Percentiles rank a stretch among this genome's conserved stretches.
phyloP scores from a whole-genome alignment of 1,140 invertebrate genomes.

The Reticulitermes speratus region DNA sequence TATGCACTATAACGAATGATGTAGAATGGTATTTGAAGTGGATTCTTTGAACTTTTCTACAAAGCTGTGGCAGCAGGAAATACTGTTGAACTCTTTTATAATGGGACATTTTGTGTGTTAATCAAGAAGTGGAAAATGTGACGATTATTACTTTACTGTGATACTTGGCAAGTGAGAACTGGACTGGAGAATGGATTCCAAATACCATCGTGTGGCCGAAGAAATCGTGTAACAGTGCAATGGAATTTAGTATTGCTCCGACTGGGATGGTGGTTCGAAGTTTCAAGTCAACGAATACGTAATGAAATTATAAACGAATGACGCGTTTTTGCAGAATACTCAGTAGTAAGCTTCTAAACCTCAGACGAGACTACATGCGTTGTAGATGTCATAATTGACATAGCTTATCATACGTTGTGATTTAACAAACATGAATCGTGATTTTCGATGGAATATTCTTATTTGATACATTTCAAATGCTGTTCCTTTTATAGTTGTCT shows the following conservation, averaged over 20 bases:
- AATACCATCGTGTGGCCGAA: background rate
- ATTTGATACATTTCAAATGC: background rate
- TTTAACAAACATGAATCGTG: background rate
- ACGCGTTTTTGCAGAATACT: background rate
- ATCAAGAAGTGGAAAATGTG: background rate
- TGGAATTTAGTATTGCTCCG: background rate
- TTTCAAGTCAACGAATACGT: background rate
- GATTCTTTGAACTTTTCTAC: background rate
- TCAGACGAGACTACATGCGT: background rate
- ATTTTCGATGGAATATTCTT: background rate
- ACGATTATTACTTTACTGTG: background rate
- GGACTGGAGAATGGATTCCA: background rate
- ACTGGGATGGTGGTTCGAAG: background rate
- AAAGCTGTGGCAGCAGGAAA: background rate
- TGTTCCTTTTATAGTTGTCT: background rate
- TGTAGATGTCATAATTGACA: background rate
- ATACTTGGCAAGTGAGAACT: background rate
- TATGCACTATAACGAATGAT: background rate
- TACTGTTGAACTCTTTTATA: background rate
- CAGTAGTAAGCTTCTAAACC: background rate
- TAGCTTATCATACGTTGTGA: background rate
- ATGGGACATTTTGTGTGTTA: background rate
- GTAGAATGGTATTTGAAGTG: background rate
- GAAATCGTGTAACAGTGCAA: background rate
- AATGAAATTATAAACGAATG: background rate